These are phyloP conservation scores for Tetanocera ferruginea DNA, from an alignment of 2,888 invertebrate genomes.

Conservation along the genomic window DNA sequence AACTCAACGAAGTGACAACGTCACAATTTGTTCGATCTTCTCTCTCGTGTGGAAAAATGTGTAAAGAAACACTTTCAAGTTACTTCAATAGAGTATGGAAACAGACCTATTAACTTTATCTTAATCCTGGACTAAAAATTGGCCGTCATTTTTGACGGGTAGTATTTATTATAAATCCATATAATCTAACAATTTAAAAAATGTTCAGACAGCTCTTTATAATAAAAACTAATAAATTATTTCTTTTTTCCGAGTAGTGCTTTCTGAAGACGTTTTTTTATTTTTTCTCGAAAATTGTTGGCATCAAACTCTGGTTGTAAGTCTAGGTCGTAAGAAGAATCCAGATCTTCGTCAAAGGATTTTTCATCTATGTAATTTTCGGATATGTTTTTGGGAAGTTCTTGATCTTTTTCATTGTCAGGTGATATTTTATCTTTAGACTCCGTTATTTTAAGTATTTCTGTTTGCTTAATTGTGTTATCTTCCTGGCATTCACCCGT, in stretches of 20 bases:
- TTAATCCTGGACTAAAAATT: too few relatives aligned
- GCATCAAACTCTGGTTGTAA: slow-evolving; percentile 46
- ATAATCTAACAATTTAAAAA: too few relatives aligned
- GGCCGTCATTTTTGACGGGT: too few relatives aligned
- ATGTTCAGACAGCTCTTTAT: too few relatives aligned
- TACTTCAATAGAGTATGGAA: too few relatives aligned
- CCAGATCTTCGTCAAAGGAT: slow-evolving; percentile 11
- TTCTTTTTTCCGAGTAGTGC: slow-evolving; percentile 65
- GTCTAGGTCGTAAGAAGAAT: not conserved
- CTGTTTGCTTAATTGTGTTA: not conserved
- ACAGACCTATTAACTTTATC: too few relatives aligned
- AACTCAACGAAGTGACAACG: too few relatives aligned
- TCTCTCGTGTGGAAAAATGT: too few relatives aligned
- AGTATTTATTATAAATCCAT: too few relatives aligned
- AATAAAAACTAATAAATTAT: too few relatives aligned
- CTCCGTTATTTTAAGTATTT: not conserved
- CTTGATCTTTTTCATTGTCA: slow-evolving; percentile 11
- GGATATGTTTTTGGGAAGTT: not conserved
- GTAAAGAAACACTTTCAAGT: too few relatives aligned
- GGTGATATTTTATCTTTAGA: slow-evolving; percentile 16
- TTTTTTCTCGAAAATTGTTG: slow-evolving; percentile 66
- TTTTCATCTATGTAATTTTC: not conserved
- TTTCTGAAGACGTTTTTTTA: slow-evolving; percentile 65
- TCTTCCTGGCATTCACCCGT: slow-evolving; percentile 50
- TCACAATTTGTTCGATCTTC: too few relatives aligned